Evolutionary conservation across 2,113 vertebrate species (phyloP), one percentile per base, ranked within the genome.

Genomic region (Pseudorhombus dupliciocellatus): DNA sequence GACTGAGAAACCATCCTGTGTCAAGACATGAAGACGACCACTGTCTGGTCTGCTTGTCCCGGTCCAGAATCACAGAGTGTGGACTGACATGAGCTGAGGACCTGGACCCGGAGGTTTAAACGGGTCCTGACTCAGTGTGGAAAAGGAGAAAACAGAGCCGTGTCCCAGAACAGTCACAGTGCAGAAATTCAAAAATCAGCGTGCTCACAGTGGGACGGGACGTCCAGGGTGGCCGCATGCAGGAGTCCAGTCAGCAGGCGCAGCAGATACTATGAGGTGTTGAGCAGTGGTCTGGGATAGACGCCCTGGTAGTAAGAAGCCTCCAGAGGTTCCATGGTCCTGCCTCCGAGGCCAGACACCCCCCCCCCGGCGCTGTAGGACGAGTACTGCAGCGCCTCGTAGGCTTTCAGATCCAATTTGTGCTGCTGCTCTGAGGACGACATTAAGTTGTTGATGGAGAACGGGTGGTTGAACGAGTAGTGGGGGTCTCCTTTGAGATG

Each of bases 391-490:
- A 98, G 93, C 0, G 97, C 96, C 90, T 99, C 98, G 6, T 99
- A 99, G 0, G 97, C 96, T 94, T 98, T 98, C 92, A 97, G 96
- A 94, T 99, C 98, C 95, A 99, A 93, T 95, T 98, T 99, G 94
- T 99, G 97, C 90, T 98, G 96, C 91, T 99, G 96, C 89, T 98
- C 97, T 0, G 97, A 96, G 40, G 97, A 97, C 26, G 97, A 98
- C 97, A 99, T 99, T 84, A 99, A 93, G 91, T 98, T 99, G 93
- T 98, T 98, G 92, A 99, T 99, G 90, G 98, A 99, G 91, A 99
- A 99, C 0, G 98, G 98, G 75, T 99, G 98, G 90, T 99, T 97
- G 92, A 99, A 99, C 66, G 98, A 94, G 87, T 98, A 99, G 87
- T 98, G 97, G 16, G 97, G 95, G 70, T 99, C 97, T 30, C 95